phyloP scores from a whole-genome alignment of 2,797 vertebrate species.

The Pyrocephalus nanus region DNA sequence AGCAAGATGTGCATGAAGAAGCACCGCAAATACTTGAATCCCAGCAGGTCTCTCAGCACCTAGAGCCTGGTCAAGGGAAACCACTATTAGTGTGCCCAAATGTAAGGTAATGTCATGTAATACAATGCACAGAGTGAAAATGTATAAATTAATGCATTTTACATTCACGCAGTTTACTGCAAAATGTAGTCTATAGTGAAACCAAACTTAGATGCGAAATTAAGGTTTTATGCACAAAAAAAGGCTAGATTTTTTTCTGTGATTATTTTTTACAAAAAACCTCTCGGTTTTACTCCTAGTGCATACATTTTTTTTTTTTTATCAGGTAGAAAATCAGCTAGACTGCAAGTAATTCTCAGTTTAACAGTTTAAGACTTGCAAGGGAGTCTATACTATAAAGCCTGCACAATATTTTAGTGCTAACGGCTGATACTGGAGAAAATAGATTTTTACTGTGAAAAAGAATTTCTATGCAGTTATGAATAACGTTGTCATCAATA shows the following conservation, averaged over 20 bases:
- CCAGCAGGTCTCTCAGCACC: conserved; percentile 82
- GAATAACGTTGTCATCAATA: not conserved
- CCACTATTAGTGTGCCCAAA: not conserved
- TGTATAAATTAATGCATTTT: not conserved
- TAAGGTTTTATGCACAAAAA: not conserved
- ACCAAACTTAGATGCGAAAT: not conserved
- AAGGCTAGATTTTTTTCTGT: not conserved
- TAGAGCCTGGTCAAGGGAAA: conserved; percentile 76
- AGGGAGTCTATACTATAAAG: not conserved
- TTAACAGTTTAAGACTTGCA: not conserved
- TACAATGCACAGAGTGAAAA: not conserved
- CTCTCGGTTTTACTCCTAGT: not conserved
- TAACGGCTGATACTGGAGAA: not conserved
- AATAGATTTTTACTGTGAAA: not conserved
- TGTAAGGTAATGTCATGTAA: not conserved
- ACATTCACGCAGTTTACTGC: not conserved
- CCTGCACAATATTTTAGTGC: not conserved
- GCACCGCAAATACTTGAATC: conserved; percentile 83
- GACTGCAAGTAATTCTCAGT: not conserved
- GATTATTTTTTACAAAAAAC: not conserved
- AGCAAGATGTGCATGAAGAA: conserved; percentile 87
- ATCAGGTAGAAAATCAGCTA: not conserved
- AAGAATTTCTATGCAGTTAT: not conserved
- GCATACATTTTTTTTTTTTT: not conserved
- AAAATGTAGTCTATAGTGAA: not conserved